A percentile compares a stretch with the other conserved stretches of the same genome.
phyloP scores from a whole-genome alignment of 2,888 invertebrate genomes.

The Hyalella azteca region DNA sequence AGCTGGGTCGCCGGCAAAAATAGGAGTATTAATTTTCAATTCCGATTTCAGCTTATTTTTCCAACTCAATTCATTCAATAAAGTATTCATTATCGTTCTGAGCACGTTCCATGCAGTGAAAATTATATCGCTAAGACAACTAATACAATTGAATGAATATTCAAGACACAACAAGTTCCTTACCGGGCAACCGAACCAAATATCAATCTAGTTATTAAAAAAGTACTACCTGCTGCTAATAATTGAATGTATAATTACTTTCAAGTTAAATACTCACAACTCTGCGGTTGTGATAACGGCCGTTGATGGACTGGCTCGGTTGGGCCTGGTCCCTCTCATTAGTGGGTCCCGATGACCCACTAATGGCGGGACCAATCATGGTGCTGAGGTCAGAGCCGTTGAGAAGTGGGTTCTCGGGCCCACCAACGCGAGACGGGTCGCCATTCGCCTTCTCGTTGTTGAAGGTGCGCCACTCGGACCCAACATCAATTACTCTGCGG shows the following conservation, averaged over 20 bases:
- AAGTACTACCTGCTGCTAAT: no score
- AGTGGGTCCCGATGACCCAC: not conserved
- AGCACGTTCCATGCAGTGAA: no score
- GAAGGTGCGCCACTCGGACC: constrained; percentile 99
- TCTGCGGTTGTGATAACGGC: not conserved
- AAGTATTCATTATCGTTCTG: no score
- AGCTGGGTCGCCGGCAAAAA: constrained; percentile 65
- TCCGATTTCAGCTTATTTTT: no score
- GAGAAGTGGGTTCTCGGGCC: constrained; percentile 95
- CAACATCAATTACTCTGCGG: constrained; percentile 99
- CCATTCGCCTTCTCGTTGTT: constrained; percentile 96
- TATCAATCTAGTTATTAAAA: no score
- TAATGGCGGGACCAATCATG: constrained; percentile 77
- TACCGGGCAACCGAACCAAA: no score
- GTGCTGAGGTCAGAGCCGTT: constrained; percentile 96
- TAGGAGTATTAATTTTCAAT: no score
- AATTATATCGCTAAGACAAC: no score
- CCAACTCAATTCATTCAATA: no score
- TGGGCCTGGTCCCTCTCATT: not conserved
- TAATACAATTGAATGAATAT: no score
- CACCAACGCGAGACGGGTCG: constrained; percentile 99
- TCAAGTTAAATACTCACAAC: constrained; percentile 67
- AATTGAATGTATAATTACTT: no score
- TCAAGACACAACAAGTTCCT: no score
- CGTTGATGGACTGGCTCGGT: not conserved